A percentile compares a stretch with the other conserved stretches of the same genome.
phyloP scores from a whole-genome alignment of 1,140 invertebrate species.

The Zeugodacus cucurbitae region DNA sequence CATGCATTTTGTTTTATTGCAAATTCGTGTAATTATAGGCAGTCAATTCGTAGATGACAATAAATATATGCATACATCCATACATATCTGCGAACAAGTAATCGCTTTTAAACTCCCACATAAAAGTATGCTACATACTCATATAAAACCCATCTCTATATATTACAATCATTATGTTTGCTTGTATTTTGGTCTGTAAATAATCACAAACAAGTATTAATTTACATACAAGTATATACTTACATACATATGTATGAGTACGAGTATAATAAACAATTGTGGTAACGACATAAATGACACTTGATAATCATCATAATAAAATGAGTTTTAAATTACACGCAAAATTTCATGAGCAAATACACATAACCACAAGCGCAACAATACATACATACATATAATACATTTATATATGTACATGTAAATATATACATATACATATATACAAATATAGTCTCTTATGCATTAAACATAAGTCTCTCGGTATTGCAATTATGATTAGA shows the following conservation, averaged over 20 bases:
- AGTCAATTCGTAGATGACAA: not conserved
- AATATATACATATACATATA: not conserved
- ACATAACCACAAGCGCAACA: not conserved
- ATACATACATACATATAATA: not conserved
- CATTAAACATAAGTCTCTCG: not conserved
- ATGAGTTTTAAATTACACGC: conserved; percentile 1
- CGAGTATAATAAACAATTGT: not conserved
- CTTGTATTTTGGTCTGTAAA: not conserved
- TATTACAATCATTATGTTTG: not conserved
- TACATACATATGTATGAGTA: not conserved
- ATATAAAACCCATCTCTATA: not conserved
- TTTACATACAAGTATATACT: not conserved
- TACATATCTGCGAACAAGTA: not conserved
- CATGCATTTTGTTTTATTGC: conserved; percentile 9
- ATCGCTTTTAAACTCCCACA: not conserved
- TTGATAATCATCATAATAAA: conserved; percentile 26
- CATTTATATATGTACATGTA: not conserved
- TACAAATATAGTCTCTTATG: not conserved
- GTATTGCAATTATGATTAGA: conserved; percentile 7
- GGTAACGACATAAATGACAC: conserved; percentile 7
- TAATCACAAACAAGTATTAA: not conserved
- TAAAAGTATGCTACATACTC: not conserved
- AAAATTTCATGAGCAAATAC: not conserved
- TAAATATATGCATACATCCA: not conserved
- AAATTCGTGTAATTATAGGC: not conserved